Evolutionary conservation across 2,113 vertebrate species (phyloP), one percentile per base, ranked within the genome.

Genomic region (Pipra filicauda): DNA sequence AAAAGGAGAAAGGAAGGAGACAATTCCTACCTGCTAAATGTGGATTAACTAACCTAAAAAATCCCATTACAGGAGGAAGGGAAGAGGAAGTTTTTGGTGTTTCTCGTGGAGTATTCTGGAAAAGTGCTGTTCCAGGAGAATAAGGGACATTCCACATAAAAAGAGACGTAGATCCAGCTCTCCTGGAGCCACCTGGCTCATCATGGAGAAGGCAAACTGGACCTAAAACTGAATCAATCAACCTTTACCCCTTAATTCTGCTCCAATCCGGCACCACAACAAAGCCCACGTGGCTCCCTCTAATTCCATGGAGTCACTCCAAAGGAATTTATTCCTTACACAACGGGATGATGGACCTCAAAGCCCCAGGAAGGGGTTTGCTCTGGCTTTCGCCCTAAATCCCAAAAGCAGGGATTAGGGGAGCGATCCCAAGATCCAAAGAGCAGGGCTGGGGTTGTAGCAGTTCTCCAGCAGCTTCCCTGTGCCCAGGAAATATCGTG

Each of bases 321-420:
- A 49, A 73, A 79, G 95, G 94, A 95, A 96, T 96, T 89, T 76
- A 20, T 10, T 24, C 91, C 39, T 97, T 97, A 96, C 92, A 65
- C 96, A 96, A 96, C 6, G 0, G 58, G 81, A 46, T 18, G 74
- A 44, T 4, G 82, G 82, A 52, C 85, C 90, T 83, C 21, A 88
- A 66, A 57, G 78, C 88, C 72, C 12, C 41, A 18, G 17, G 27
- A 94, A 44, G 2, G 79, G 58, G 85, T 41, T 52, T 55, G 59
- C 76, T 74, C 65, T 73, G 86, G 27, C 78, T 93, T 94, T 74
- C 27, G 1, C 75, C 71, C 57, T 21, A 61, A 93, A 91, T 73
- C 85, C 66, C 31, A 33, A 67, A 59, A 90, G 82, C 72, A 39
- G 75, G 72, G n/a, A 46, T 84, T 67, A 66, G 69, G 83, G 43